These are phyloP conservation scores for Criorhina ranunculi DNA, from an alignment of 2,888 invertebrate genomes.

Conservation along the genomic window DNA sequence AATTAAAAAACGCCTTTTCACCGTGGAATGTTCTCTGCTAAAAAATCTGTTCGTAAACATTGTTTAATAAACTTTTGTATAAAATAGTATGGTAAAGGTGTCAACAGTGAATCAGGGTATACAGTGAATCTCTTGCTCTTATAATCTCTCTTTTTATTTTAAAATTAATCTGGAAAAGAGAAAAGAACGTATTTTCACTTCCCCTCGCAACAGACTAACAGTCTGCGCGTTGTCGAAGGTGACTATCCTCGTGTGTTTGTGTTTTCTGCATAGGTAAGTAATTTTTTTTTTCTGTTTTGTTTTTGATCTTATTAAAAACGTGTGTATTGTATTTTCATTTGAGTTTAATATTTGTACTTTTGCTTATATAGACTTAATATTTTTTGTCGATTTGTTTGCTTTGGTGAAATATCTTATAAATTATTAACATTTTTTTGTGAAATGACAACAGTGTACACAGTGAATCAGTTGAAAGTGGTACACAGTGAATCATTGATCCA, in stretches of 20 bases:
- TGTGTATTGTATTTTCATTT: slow-evolving; percentile 14
- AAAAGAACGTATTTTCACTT: slow-evolving; percentile 22
- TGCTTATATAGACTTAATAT: slow-evolving; percentile 16
- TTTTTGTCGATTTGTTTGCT: slow-evolving; percentile 7
- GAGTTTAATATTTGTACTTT: slow-evolving; percentile 18
- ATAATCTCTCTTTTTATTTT: slow-evolving; percentile 26
- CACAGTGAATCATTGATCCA: slow-evolving; percentile 19
- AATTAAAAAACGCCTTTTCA: no score
- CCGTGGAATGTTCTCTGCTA: no score
- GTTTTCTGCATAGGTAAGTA: slow-evolving; percentile 18
- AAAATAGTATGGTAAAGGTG: slow-evolving; percentile 40
- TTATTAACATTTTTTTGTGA: slow-evolving; percentile 3
- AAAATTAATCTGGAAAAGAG: slow-evolving; percentile 36
- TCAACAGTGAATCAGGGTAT: slow-evolving; percentile 38
- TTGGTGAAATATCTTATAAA: slow-evolving; percentile 9
- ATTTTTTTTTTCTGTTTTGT: slow-evolving; percentile 22
- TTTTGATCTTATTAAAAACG: slow-evolving; percentile 15
- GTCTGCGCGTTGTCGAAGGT: slow-evolving; percentile 11
- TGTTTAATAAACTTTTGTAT: no score
- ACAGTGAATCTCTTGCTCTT: slow-evolving; percentile 34
- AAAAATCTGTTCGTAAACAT: no score
- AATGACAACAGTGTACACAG: slow-evolving; percentile 7
- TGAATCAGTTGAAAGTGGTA: slow-evolving; percentile 1
- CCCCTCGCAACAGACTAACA: slow-evolving; percentile 13
- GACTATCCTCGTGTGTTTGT: slow-evolving; percentile 5